A percentile compares a stretch with the other conserved stretches of the same genome.
phyloP scores from a whole-genome alignment of 2,797 vertebrate genomes.

The Sphaeramia orbicularis region DNA sequence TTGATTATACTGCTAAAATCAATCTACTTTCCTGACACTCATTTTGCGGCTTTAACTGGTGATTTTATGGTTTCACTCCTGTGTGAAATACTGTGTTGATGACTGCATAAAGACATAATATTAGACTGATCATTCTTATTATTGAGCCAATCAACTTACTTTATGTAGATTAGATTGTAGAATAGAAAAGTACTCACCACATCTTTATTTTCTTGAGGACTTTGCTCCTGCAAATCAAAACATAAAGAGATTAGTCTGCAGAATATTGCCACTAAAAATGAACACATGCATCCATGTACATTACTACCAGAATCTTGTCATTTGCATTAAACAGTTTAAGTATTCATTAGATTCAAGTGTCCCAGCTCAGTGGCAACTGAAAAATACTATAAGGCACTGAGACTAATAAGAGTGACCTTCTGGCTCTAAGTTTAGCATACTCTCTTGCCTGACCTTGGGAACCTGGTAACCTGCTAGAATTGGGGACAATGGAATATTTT shows the following conservation, averaged over 20 bases:
- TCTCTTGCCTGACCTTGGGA: constrained; percentile 51
- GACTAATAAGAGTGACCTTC: constrained; percentile 6
- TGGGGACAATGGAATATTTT: background rate
- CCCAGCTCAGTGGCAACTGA: background rate
- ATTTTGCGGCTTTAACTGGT: background rate
- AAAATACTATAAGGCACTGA: no score
- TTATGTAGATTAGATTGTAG: constrained; percentile 2
- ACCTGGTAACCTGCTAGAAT: constrained; percentile 27
- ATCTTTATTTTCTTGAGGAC: constrained; percentile 76
- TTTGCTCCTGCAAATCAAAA: constrained; percentile 73
- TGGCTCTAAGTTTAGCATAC: constrained; percentile 33
- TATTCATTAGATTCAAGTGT: background rate
- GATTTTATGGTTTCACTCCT: constrained; percentile 1
- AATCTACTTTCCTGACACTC: no score
- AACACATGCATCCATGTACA: background rate
- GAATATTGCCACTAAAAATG: background rate
- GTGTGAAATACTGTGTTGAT: background rate
- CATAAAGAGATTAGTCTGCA: constrained; percentile 23
- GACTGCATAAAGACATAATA: no score
- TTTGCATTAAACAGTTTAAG: background rate
- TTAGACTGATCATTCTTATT: constrained; percentile 8
- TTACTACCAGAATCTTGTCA: background rate
- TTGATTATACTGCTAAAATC: no score
- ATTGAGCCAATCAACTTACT: constrained; percentile 12
- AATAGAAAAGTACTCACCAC: constrained; percentile 73